Evolutionary conservation across 2,888 invertebrate genomes (phyloP).

Genomic region (Antheraea yamamai): DNA sequence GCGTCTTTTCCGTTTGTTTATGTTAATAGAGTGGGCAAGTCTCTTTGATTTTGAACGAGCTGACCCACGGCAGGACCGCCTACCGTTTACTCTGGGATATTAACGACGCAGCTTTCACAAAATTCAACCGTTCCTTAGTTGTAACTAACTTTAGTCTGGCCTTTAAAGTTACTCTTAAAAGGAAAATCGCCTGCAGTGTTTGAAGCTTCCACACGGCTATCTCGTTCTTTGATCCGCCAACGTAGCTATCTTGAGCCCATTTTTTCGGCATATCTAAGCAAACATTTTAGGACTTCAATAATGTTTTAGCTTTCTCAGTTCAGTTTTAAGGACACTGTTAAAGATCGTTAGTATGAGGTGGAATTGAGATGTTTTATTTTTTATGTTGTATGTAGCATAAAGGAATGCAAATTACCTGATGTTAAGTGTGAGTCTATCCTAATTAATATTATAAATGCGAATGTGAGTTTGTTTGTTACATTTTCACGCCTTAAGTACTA

Average conservation of each 20-base stretch:
- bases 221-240: slow-evolving; percentile 9
- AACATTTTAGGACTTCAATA: not conserved
- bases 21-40: slow-evolving; percentile 78
- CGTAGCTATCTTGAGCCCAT: not conserved
- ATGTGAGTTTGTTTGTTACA: too few relatives aligned
- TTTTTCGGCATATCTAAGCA: slow-evolving; percentile 17
- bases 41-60: slow-evolving; percentile 69
- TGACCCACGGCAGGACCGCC: slow-evolving; percentile 55
- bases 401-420: too few relatives aligned
- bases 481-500: too few relatives aligned
- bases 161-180: slow-evolving; percentile 41
- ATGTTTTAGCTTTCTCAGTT: not conserved
- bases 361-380: not conserved
- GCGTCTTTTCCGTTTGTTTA: slow-evolving; percentile 77
- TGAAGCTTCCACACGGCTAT: slow-evolving; percentile 27
- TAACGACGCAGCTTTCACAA: slow-evolving; percentile 62
- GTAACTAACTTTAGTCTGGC: slow-evolving; percentile 55
- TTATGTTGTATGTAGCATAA: too few relatives aligned
- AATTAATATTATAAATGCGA: too few relatives aligned
- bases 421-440: too few relatives aligned
- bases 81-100: slow-evolving; percentile 65
- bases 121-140: slow-evolving; percentile 61
- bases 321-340: not conserved
- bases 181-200: slow-evolving; percentile 28
- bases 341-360: not conserved